Percentiles rank a stretch among this genome's conserved stretches.
These are phyloP conservation scores for Rhyacichthys aspro DNA, from an alignment of 2,797 vertebrate species.

Conservation along the genomic window DNA sequence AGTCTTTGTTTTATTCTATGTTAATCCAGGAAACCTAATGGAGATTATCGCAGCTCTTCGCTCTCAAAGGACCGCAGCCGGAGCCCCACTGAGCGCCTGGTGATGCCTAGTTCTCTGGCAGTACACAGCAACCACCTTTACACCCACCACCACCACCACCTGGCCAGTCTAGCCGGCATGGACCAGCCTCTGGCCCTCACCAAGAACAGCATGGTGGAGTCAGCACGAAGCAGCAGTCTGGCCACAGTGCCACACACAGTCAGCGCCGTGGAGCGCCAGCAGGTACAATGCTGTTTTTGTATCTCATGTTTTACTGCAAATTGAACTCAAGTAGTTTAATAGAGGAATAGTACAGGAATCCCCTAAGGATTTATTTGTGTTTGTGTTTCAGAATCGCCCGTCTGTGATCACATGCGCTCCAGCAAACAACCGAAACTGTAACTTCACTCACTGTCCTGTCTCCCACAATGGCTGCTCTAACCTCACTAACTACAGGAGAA, in stretches of 20 bases:
- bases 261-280: conserved; percentile 90
- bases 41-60: conserved; percentile 86
- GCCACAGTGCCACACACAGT: conserved; percentile 70
- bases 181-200: conserved; percentile 98
- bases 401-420: conserved; percentile 97
- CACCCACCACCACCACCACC: conserved; percentile 71
- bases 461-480: conserved; percentile 89
- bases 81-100: conserved; percentile 90
- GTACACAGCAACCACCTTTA: conserved; percentile 88
- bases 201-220: conserved; percentile 91
- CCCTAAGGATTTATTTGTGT: conserved; percentile 7
- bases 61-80: conserved; percentile 88
- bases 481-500: conserved; percentile 84
- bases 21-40: conserved; percentile 88
- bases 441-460: conserved; percentile 93
- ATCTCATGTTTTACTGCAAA: too few species aligned
- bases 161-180: conserved; percentile 87
- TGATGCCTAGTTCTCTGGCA: conserved; percentile 81
- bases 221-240: conserved; percentile 69
- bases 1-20: neutral
- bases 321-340: too few species aligned
- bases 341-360: neutral
- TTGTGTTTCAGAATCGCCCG: conserved; percentile 88
- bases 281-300: conserved; percentile 76
- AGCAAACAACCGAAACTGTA: conserved; percentile 95